These are phyloP conservation scores for Syncerus caffer DNA, from an alignment of 2,797 vertebrate species.

Conservation along the genomic window DNA sequence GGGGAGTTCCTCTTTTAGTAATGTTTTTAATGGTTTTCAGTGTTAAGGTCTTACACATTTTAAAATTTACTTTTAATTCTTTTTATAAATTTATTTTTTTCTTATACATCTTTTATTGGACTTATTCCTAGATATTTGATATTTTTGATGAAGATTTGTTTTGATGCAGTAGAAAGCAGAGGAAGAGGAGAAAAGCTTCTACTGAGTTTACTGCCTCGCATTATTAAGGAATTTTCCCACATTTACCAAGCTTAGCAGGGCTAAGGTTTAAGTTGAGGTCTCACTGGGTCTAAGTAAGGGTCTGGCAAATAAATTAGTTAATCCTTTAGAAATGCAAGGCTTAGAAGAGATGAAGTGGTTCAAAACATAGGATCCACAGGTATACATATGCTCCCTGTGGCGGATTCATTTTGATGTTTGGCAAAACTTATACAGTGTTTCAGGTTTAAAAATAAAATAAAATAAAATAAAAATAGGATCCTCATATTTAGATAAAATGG, in stretches of 20 bases:
- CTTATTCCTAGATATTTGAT: neutral
- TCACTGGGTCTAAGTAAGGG: neutral
- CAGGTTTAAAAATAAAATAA: too few species aligned
- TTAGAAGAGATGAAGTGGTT: neutral
- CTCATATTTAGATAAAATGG: neutral
- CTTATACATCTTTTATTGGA: neutral
- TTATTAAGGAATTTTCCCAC: neutral
- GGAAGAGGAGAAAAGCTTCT: neutral
- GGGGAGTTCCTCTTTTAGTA: neutral
- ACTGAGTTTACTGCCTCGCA: neutral
- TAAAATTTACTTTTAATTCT: neutral
- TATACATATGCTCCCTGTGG: too few species aligned
- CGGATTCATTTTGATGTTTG: too few species aligned
- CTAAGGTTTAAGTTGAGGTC: neutral
- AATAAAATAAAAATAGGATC: too few species aligned
- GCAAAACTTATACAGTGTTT: too few species aligned
- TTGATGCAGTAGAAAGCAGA: slow-evolving; percentile 6
- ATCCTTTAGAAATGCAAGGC: neutral
- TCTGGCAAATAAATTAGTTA: neutral
- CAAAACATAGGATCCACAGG: neutral
- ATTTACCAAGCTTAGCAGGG: neutral
- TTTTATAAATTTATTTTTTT: neutral
- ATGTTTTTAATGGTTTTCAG: neutral
- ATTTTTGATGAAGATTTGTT: slow-evolving; percentile 2
- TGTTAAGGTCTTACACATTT: neutral